Base-by-base conservation (phyloP, 2,113 vertebrate genomes). In the Peromyscus californicus region DNA sequence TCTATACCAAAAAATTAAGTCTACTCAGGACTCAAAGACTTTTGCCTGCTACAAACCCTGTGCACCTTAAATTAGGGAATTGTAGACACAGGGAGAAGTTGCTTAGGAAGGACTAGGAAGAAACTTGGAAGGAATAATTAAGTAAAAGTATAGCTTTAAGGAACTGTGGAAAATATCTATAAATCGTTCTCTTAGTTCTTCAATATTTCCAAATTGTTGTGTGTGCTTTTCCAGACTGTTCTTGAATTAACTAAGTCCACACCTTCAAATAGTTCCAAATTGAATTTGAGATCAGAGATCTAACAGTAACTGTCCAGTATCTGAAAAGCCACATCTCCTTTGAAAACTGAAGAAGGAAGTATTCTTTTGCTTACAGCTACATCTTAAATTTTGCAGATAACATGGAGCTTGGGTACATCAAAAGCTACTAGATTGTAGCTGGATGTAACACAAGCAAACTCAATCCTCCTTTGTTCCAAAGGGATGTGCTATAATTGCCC, bases 191-290 rank as follows among this genome's bases (percentile, higher is more conserved):
- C 24, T 92, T 84, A 29, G 21, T 61, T 67, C 57, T 65, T 89
- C 11, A 0, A 1, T 72, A 39, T 65, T 86, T 82, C 67, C 5
- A 83, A 90, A 31, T 45, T 83, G 65, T 26, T 82, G 13, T 85
- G 36, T 96, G 48, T 95, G 45, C 31, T 59, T 95, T 90, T 93
- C 90, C 91, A 97, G 48, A 51, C 39, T 95, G 78, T 88, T 80
- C 70, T 74, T 80, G 45, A 48, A 74, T 94, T 96, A 51, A 75
- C 78, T 87, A 83, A 96, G 70, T 42, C 2, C 33, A 83, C 33
- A n/a, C 36, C n/a, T 91, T 26, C 22, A 75, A 70, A 94, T 57
- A 39, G 11, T 96, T 95, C 4, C 61, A 86, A 79, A 92, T 72
- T 93, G 74, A 89, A 85, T 92, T 74, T 80, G 22, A 94, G 51